Evolutionary conservation across 2,888 invertebrate genomes (phyloP), one percentile per base, ranked within the genome.

Genomic region (Notocelia uddmanniana): DNA sequence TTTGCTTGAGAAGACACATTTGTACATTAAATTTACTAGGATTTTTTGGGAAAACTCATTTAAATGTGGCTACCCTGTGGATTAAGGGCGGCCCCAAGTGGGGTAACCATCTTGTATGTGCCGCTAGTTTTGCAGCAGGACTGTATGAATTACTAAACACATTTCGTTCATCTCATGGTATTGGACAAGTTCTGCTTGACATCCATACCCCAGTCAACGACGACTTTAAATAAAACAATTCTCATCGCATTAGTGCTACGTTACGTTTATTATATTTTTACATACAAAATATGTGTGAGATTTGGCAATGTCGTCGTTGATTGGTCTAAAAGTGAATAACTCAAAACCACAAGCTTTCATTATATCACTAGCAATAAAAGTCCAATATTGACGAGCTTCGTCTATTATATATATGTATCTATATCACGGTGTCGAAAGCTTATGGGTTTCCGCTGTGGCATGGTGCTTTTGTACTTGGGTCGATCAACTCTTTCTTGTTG

Each of bases 341-440:
- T 76, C 75, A 83, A 87, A 87, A 85, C 90, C 91, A 91, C 84
- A 91, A 91, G 92, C 92, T 92, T 91, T 91, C 90, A 90, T 88
- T 79, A 77, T 76, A 77, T 76, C 80, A 73, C 75, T 64, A 74
- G 77, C 77, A 75, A 78, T 88, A 85, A 79, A 85, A 88, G 93
- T 93, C 93, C 93, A 92, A 92, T 93, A 92, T 92, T 93, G 93
- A 91, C 87, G 54, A 73, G 73, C 80, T 70, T 74, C 50, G 70
- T 73, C 45, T 73, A 71, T 73, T 68, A 59, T 74, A 66, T 73
- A 50, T 79, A 73, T 74, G 58, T 72, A 70, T 75, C 15, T 78
- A 77, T 79, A 75, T 79, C 76, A 67, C 82, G 81, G 82, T 81
- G 83, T 83, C 89, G 91, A 91, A 90, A 92, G 92, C 92, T 92